Base-by-base conservation (phyloP, 2,888 invertebrate species). In the Falcaria lacertinaria region DNA sequence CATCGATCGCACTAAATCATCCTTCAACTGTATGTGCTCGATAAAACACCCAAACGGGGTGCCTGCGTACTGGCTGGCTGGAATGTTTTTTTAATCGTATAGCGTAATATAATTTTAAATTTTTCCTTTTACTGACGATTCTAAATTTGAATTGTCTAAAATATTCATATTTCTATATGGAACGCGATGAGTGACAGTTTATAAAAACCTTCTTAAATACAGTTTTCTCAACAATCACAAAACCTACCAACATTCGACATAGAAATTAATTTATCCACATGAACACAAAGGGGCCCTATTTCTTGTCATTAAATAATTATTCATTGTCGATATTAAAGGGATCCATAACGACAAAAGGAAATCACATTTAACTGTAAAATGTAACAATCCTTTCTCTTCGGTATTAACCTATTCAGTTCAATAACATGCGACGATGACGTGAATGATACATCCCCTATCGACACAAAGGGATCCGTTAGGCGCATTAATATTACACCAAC, bases 401-500 rank as follows among this genome's bases (percentile, higher is more conserved):
- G 69, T 68, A 77, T 80, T 72, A 79, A 70, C 69, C 69, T 65
- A 72, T 69, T 69, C 57, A 64, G 43, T 32, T 51, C 51, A 50
- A 66, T 57, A 64, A 58, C 56, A 46, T 50, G 54, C 51, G 59
- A 67, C 66, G 70, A 78, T 70, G 69, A 69, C 64, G 64, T 74
- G 73, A 74, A 72, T 71, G 69, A 70, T 66, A 64, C 66, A 69
- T 67, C 75, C 78, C 75, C 66, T 56, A 47, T 60, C 63, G 68
- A 73, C 70, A 82, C 81, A 83, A 84, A 70, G 57, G 78, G 69
- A 57, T 68, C 87, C 85, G 85, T 87, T 87, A 84, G 78, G 77
- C 76, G 82, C 84, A 80, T 86, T 85, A 81, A 83, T 80, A 82
- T 78, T 71, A 78, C 69, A 74, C 78, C 73, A 77, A 78, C 74